Evolutionary conservation across 2,888 invertebrate genomes (phyloP), one percentile per base, ranked within the genome.

Genomic region (Latrodectus hesperus): DNA sequence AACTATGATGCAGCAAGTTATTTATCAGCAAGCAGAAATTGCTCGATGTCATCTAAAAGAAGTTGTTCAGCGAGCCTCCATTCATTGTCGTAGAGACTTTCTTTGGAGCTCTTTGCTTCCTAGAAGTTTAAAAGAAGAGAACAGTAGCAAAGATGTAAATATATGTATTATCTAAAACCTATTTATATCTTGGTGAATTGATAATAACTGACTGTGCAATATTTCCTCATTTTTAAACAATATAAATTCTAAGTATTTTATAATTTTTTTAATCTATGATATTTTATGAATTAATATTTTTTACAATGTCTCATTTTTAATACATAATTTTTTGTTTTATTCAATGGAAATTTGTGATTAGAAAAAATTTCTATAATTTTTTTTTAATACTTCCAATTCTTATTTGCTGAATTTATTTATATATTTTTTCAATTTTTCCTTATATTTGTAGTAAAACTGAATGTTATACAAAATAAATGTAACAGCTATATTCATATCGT

Each of bases 1-100:
- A 88, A 90, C 90, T 17, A 81, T 90, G 71, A 90, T 91, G 90
- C 87, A 89, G 14, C 75, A 90, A 53, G 89, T 91, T 11, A 80
- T 91, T 79, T 53, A 85, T 90, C 93, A 94, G 55, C 94, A 94
- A 91, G 94, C 94, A 0, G 91, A 92, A 38, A 93, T 93, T 5
- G 94, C 94, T 0, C 93, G 94, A 73, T 92, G 92, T 71, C 93
- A 94, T 90, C 94, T 95, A 64, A 92, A 92, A 38, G 93, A 93
- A 52, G 94, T 95, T 93, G 94, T 95, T 6, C 93, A 94, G 14
- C 93, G 93, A 90, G 95, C 95, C 22, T 94, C 94, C 91, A 93
- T 94, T 16, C 94, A 95, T 91, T 95, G 95, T 91, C 93, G 95
- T 75, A 94, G 95, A 64, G 95, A 95, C 91, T 92, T 94, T n/a